phyloP scores from a whole-genome alignment of 2,888 invertebrate species.

The Liopterus haemorrhoidalis region DNA sequence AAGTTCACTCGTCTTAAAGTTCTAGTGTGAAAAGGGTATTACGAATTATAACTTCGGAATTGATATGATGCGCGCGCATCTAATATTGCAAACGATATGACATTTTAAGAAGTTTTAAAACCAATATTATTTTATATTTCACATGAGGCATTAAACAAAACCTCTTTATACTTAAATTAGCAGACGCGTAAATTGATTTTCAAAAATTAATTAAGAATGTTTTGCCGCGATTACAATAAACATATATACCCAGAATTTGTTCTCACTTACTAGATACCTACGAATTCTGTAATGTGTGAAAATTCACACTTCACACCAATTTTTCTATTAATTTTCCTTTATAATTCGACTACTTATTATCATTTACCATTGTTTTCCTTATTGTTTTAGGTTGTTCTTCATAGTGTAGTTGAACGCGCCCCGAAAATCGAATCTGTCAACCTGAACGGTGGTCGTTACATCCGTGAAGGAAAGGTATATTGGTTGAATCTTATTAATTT shows the following conservation, averaged over 20 bases:
- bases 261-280: no score
- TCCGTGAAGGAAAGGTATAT: slow-evolving; percentile 95
- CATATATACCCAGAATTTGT: no score
- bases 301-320: background rate
- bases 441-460: slow-evolving; percentile 88
- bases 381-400: slow-evolving; percentile 76
- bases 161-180: no score
- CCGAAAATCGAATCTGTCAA: slow-evolving; percentile 94
- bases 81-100: no score
- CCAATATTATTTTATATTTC: no score
- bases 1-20: no score
- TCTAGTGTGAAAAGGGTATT: no score
- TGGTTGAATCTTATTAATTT: slow-evolving; percentile 25
- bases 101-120: no score
- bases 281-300: background rate
- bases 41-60: no score
- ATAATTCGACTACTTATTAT: background rate
- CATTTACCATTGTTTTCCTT: slow-evolving; percentile 1
- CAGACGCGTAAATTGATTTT: no score
- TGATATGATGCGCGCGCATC: no score
- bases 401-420: slow-evolving; percentile 86
- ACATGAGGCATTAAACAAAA: no score
- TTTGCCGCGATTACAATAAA: background rate
- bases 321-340: background rate
- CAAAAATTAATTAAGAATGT: background rate